Evolutionary conservation across 1,140 invertebrate species (phyloP).

Genomic region (Drosophila miranda): DNA sequence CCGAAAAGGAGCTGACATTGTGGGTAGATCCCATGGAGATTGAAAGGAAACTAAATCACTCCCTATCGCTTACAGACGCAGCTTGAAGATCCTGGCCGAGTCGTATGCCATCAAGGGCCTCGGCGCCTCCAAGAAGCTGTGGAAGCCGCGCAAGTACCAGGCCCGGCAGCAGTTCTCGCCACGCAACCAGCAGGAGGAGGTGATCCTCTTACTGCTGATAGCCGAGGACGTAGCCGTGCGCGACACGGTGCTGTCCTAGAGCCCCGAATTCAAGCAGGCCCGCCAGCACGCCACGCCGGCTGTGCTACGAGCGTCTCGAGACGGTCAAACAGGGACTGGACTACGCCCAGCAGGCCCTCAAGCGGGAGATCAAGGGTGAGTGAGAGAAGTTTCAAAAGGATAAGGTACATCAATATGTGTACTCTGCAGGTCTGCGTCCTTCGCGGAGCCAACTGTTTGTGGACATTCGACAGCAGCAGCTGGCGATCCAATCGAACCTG

Average conservation of each 20-base stretch:
- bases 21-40: constrained; percentile 76
- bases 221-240: constrained; percentile 95
- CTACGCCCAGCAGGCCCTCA: constrained; percentile 89
- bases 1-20: constrained; percentile 91
- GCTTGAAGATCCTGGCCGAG: constrained; percentile 95
- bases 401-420: neutral
- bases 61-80: constrained; percentile 84
- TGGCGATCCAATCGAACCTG: constrained; percentile 86
- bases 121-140: constrained; percentile 84
- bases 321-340: constrained; percentile 91
- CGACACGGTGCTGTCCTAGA: constrained; percentile 96
- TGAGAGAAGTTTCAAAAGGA: neutral
- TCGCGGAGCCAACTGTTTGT: constrained; percentile 91
- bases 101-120: constrained; percentile 97
- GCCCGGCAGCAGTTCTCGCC: constrained; percentile 93
- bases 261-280: constrained; percentile 93
- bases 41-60: neutral
- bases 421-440: constrained; percentile 59
- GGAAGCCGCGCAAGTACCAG: constrained; percentile 94
- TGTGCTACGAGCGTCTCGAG: constrained; percentile 92
- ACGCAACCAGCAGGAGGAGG: constrained; percentile 94
- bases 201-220: constrained; percentile 94
- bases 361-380: constrained; percentile 85
- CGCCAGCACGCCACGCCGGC: constrained; percentile 90
- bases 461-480: constrained; percentile 92